Evolutionary conservation across 2,113 vertebrate genomes (phyloP), one percentile per base, ranked within the genome.

Genomic region (Oryzias woworae): DNA sequence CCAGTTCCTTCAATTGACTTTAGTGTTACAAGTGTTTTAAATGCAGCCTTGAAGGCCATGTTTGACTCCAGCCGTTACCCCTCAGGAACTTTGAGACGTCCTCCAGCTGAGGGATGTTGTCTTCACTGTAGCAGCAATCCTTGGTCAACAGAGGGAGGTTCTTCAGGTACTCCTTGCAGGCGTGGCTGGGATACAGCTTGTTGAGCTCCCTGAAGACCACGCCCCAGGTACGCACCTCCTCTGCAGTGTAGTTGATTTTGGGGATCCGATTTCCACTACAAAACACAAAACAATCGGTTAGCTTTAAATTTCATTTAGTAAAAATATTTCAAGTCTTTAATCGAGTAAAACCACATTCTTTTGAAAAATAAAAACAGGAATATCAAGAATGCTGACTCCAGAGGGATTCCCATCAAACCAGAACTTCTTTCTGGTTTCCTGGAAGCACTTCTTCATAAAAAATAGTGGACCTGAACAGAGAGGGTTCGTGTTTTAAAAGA

Each of bases 51-150:
- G 26, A 14, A 14, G 22, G 7, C 13, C 10, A 18, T 15, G 1
- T 36, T 36, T 36, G 36, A 10, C 36, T 10, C 5, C 24, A 20
- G 20, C 1, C 7, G 45, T 56, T 62, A 70, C 68, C 68, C 54
- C 52, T 71, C 0, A 71, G 68, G 47, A 71, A 71, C 18, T 62
- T 53, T 4, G 53, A 71, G 26, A 71, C 26, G 1, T 71, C 68
- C 18, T 71, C 68, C 59, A 71, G 53, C 68, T 71, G 68, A 1
- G 68, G 68, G 41, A 71, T 63, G 59, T 63, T 71, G 59, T 71
- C 60, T n/a, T 71, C 68, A 4, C 46, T 63, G 59, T 71, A 71
- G 2, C 57, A 51, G n/a, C 68, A 71, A 59, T 52, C 24, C 44
- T 52, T 1, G 47, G 53, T 71, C 46, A 71, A 45, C 24, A 71